Percentiles rank a stretch among this genome's conserved stretches.
Conservation (phyloP, 2,113 vertebrate genomes). For the Erythrolamprus reginae region DNA sequence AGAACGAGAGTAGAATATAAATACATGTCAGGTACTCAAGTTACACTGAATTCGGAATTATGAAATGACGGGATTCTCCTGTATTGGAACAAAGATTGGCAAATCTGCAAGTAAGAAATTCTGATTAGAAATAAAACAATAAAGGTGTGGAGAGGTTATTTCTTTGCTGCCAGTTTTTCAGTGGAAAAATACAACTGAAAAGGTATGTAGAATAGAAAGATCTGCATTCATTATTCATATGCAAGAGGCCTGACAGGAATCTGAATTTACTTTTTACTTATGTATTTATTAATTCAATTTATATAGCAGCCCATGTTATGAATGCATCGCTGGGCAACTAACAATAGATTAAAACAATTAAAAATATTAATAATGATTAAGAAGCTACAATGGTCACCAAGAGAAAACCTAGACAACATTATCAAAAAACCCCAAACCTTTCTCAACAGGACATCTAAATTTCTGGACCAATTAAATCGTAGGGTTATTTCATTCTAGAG, state of each 20-base stretch:
- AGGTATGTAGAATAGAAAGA: background rate
- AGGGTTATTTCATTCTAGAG: background rate
- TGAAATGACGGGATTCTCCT: background rate
- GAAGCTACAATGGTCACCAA: background rate
- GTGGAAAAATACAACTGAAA: background rate
- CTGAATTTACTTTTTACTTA: background rate
- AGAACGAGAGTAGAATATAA: background rate
- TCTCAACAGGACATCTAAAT: background rate
- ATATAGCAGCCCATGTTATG: background rate
- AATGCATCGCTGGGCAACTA: background rate
- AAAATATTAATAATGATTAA: background rate
- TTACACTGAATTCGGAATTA: background rate
- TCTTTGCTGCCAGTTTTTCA: background rate
- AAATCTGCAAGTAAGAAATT: background rate
- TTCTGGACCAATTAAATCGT: background rate
- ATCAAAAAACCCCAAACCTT: background rate
- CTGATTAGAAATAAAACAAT: background rate
- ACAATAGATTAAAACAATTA: background rate
- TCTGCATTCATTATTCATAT: background rate
- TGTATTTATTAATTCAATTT: background rate
- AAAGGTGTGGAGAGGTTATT: background rate
- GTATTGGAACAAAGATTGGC: background rate
- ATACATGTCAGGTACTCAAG: background rate
- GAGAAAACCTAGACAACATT: background rate
- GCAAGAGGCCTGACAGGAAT: background rate